Conservation (phyloP, 2,888 invertebrate species). For the Thymelicus sylvestris region DNA sequence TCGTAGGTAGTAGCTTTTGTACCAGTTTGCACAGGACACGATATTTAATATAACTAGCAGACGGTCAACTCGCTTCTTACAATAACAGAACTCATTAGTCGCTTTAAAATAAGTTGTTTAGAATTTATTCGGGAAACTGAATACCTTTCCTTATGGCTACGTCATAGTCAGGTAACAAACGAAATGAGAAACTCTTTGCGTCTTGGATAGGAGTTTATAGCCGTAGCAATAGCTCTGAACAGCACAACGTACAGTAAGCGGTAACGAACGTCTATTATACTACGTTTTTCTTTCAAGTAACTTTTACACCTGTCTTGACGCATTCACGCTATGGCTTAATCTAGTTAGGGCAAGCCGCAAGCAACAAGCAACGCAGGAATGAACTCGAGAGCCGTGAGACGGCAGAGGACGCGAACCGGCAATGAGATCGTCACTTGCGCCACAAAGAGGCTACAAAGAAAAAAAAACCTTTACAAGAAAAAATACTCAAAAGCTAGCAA, state of each 20-base stretch:
- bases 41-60: too few species aligned
- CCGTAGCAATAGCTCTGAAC: not conserved
- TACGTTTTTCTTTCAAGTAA: slow-evolving; percentile 8
- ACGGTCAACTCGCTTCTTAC: too few species aligned
- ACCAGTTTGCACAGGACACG: too few species aligned
- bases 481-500: slow-evolving; percentile 17
- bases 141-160: too few species aligned
- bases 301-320: slow-evolving; percentile 11
- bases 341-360: not conserved
- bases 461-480: slow-evolving; percentile 9
- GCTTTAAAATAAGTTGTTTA: too few species aligned
- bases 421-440: slow-evolving; percentile 42
- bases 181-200: not conserved
- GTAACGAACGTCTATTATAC: slow-evolving; percentile 6
- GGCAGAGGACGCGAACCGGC: slow-evolving; percentile 32
- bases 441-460: slow-evolving; percentile 44
- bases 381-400: slow-evolving; percentile 16
- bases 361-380: slow-evolving; percentile 4
- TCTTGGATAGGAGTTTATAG: not conserved
- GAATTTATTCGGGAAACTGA: too few species aligned
- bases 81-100: too few species aligned
- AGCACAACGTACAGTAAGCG: not conserved
- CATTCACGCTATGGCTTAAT: slow-evolving; percentile 6
- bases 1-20: too few species aligned
- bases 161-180: not conserved